Percentiles rank a stretch among this genome's conserved stretches.
Conservation (phyloP, 2,797 vertebrate genomes). For the Ammospiza maritima region DNA sequence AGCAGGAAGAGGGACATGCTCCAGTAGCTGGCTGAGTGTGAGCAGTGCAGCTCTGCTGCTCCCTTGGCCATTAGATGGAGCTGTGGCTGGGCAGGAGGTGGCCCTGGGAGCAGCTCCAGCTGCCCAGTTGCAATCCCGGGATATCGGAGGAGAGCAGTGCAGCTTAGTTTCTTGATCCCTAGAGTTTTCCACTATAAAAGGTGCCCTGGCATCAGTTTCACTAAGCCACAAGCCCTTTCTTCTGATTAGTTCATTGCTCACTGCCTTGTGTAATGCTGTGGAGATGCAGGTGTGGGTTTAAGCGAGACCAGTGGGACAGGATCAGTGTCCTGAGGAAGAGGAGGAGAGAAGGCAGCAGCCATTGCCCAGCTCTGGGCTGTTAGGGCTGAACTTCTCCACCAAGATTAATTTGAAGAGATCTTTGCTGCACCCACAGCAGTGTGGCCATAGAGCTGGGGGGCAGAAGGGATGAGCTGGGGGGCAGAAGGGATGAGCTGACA, state of each 20-base stretch:
- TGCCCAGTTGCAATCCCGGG: background rate
- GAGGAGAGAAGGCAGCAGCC: background rate
- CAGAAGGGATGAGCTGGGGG: background rate
- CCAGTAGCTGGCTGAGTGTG: background rate
- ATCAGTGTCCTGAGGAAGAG: background rate
- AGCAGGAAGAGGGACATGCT: background rate
- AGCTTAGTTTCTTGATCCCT: background rate
- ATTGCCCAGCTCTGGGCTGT: background rate
- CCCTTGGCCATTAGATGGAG: slow-evolving; percentile 44
- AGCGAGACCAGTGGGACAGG: background rate
- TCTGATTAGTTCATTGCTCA: background rate
- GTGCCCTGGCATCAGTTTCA: background rate
- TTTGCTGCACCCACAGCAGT: background rate
- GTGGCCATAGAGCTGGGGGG: background rate
- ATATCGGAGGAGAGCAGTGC: background rate
- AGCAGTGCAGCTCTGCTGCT: background rate
- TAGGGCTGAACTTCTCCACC: background rate
- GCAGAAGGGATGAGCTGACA: background rate
- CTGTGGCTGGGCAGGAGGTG: slow-evolving; percentile 18
- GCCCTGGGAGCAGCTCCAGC: background rate
- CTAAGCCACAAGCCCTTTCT: background rate
- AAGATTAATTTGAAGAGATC: background rate
- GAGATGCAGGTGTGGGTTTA: background rate
- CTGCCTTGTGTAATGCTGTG: background rate
- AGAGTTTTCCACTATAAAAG: background rate